Evolutionary conservation across 2,888 invertebrate genomes (phyloP).

Genomic region (Malthinus flaveolus): DNA sequence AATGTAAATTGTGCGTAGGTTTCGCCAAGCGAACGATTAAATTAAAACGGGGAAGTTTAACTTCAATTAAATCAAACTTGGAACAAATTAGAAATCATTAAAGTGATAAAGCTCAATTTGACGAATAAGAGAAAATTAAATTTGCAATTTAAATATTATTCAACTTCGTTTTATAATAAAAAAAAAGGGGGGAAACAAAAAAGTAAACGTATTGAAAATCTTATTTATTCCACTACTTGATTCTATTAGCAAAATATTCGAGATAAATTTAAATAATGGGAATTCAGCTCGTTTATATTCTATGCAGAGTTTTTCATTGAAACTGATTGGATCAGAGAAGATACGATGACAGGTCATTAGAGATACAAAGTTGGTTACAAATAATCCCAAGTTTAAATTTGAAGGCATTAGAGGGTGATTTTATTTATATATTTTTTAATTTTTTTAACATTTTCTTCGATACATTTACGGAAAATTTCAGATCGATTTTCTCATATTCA

Average conservation of each 20-base stretch:
- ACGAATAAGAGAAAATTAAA: constrained; percentile 28
- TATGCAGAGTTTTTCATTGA: constrained; percentile 37
- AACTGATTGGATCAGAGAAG: constrained; percentile 37
- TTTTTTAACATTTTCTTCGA: too few relatives aligned
- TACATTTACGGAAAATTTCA: too few relatives aligned
- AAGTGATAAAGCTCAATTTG: constrained; percentile 30
- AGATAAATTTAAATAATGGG: constrained; percentile 37
- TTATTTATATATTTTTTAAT: constrained; percentile 23
- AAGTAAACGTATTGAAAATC: constrained; percentile 30
- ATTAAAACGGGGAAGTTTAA: too few relatives aligned
- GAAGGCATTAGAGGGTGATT: constrained; percentile 19
- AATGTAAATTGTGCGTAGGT: too few relatives aligned
- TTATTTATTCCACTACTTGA: constrained; percentile 35
- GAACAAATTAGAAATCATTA: background rate
- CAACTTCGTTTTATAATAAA: constrained; percentile 16
- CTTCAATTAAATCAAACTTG: too few relatives aligned
- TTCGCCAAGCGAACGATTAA: too few relatives aligned
- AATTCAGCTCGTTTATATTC: constrained; percentile 37
- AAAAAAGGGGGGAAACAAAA: constrained; percentile 10
- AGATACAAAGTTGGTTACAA: constrained; percentile 33
- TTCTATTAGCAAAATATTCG: constrained; percentile 34
- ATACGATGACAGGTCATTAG: constrained; percentile 38
- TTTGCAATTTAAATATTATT: constrained; percentile 33
- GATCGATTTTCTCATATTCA: too few relatives aligned
- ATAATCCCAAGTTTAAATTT: constrained; percentile 33